Evolutionary conservation across 30 jellyfish, hydroid and myxozoan species (phyloP).

Genomic region (Turritopsis rubra): DNA sequence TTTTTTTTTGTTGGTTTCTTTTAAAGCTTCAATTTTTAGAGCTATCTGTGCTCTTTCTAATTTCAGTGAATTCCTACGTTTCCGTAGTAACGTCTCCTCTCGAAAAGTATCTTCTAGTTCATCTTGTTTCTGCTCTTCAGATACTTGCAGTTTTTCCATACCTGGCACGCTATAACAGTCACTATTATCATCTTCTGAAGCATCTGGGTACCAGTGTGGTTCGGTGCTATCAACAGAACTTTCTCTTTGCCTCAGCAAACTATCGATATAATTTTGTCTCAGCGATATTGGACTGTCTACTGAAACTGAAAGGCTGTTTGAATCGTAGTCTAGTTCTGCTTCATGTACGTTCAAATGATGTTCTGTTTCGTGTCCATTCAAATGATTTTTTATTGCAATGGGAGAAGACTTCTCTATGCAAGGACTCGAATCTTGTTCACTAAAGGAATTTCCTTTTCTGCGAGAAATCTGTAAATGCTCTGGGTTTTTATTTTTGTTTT

Average conservation of each 20-base stretch:
- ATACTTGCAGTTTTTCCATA: background rate
- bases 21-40: constrained; percentile 1
- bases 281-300: constrained; percentile 11
- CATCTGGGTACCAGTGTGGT: background rate
- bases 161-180: constrained; percentile 13
- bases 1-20: constrained; percentile 11
- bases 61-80: constrained; percentile 31
- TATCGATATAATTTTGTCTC: background rate
- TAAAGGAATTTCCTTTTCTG: background rate
- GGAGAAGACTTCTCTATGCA: background rate
- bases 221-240: constrained; percentile 10
- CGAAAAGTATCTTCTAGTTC: constrained; percentile 20
- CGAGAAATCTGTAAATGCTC: background rate
- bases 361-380: background rate
- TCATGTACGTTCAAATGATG: background rate
- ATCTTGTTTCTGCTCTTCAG: constrained; percentile 8
- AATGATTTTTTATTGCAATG: background rate
- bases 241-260: background rate
- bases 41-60: constrained; percentile 32
- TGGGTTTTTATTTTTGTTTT: background rate
- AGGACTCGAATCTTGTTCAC: constrained; percentile 14
- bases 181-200: constrained; percentile 18
- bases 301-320: constrained; percentile 9
- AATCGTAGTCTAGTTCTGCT: constrained; percentile 3
- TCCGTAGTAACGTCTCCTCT: constrained; percentile 30